Evolutionary conservation across 2,113 vertebrate genomes (phyloP).

Genomic region (Ia io): DNA sequence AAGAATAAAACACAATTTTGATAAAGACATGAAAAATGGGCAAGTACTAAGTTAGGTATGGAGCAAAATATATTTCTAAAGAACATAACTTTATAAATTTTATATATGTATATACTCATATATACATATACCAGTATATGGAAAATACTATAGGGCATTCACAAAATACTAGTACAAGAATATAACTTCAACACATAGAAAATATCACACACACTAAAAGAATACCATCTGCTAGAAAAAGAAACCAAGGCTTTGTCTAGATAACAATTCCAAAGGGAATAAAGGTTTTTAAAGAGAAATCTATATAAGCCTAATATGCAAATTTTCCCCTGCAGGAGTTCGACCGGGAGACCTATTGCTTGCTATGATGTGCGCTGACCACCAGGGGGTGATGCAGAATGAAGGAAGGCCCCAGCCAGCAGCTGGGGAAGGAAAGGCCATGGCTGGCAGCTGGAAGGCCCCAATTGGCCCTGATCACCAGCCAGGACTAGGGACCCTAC

Average conservation of each 20-base stretch:
- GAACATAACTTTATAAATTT: background rate
- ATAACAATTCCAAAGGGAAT: background rate
- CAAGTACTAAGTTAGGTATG: background rate
- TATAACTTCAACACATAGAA: background rate
- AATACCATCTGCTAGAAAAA: background rate
- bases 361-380: too few species aligned
- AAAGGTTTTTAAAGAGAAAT: background rate
- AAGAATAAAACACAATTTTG: background rate
- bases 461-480: too few species aligned
- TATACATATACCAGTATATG: background rate
- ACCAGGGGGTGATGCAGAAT: too few species aligned
- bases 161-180: background rate
- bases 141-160: background rate
- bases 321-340: too few species aligned
- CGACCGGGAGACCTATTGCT: fast-evolving
- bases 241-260: background rate
- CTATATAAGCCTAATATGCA: too few species aligned
- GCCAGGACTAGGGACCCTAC: too few species aligned
- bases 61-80: background rate
- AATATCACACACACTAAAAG: background rate
- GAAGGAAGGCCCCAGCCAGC: too few species aligned
- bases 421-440: too few species aligned
- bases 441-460: too few species aligned
- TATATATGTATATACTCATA: background rate
- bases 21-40: background rate